A percentile compares a stretch with the other conserved stretches of the same genome.
Conservation (phyloP, 2,888 invertebrate species). For the Andricus curvator region DNA sequence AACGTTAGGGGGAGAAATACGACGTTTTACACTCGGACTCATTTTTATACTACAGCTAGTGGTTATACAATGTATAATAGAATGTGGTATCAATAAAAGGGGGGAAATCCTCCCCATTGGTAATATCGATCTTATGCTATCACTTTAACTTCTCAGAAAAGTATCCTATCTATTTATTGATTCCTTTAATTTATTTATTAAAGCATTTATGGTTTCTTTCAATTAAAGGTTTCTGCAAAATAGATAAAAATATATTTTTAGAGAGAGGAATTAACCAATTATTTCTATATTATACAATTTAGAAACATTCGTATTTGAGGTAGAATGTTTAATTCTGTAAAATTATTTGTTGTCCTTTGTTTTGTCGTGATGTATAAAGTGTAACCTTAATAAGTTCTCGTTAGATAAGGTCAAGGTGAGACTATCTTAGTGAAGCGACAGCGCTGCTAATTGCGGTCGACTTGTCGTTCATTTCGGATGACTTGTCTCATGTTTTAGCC, state of each 20-base stretch:
- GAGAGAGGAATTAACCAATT: too few relatives aligned
- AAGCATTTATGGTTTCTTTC: neutral
- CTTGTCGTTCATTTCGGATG: slow-evolving; percentile 31
- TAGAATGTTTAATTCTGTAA: neutral
- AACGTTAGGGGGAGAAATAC: slow-evolving; percentile 18
- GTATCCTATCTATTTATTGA: neutral
- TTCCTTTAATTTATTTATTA: neutral
- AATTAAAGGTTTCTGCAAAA: neutral
- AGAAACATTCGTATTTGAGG: too few relatives aligned
- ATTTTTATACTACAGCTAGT: neutral
- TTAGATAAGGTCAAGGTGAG: slow-evolving; percentile 15
- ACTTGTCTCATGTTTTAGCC: slow-evolving; percentile 14
- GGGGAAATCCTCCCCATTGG: neutral
- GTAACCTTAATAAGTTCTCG: neutral
- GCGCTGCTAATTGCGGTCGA: slow-evolving; percentile 18
- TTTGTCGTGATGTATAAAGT: neutral
- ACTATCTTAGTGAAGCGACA: neutral
- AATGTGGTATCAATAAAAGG: neutral
- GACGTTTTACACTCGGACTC: neutral
- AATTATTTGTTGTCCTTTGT: neutral
- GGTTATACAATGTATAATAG: neutral
- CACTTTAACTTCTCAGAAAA: neutral
- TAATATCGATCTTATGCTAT: neutral
- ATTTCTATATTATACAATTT: too few relatives aligned
- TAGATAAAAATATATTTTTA: neutral